Evolutionary conservation across 2,888 invertebrate species (phyloP).

Genomic region (Neria commutata): DNA sequence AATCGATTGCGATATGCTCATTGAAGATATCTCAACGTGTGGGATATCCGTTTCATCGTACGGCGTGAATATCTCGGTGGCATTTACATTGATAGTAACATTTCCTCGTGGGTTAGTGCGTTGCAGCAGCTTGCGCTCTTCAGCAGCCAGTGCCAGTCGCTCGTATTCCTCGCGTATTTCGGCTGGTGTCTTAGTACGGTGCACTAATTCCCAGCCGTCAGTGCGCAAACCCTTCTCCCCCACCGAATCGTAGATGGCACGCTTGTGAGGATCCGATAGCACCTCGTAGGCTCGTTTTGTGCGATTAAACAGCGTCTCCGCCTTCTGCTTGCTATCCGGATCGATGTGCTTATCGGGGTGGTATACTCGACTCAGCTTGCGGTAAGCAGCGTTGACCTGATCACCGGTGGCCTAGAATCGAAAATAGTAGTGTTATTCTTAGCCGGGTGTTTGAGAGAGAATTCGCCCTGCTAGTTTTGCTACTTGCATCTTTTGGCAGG

Average conservation of each 20-base stretch:
- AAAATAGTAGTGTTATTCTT: constrained; percentile 7
- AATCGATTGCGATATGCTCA: constrained; percentile 91
- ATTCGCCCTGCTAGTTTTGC: not conserved
- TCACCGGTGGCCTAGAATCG: constrained; percentile 80
- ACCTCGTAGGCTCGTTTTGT: constrained; percentile 96
- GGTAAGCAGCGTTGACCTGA: constrained; percentile 92
- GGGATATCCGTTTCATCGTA: constrained; percentile 79
- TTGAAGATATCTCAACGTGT: constrained; percentile 86
- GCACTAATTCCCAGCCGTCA: constrained; percentile 94
- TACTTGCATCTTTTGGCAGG: constrained; percentile 79
- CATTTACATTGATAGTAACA: constrained; percentile 86
- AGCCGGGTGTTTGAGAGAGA: not conserved
- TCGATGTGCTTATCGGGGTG: constrained; percentile 97
- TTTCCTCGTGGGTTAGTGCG: constrained; percentile 91
- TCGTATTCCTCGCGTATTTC: constrained; percentile 98
- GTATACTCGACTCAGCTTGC: constrained; percentile 88
- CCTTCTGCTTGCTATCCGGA: constrained; percentile 81
- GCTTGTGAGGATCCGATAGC: constrained; percentile 87
- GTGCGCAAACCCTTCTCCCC: constrained; percentile 92
- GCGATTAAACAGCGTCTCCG: constrained; percentile 90
- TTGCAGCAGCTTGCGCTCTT: constrained; percentile 86
- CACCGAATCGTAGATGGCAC: constrained; percentile 90
- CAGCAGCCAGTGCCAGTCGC: constrained; percentile 80
- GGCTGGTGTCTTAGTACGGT: constrained; percentile 88
- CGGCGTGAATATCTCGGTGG: constrained; percentile 87